Evolutionary conservation across 2,888 invertebrate genomes (phyloP).

Genomic region (Microctonus hyperodae): DNA sequence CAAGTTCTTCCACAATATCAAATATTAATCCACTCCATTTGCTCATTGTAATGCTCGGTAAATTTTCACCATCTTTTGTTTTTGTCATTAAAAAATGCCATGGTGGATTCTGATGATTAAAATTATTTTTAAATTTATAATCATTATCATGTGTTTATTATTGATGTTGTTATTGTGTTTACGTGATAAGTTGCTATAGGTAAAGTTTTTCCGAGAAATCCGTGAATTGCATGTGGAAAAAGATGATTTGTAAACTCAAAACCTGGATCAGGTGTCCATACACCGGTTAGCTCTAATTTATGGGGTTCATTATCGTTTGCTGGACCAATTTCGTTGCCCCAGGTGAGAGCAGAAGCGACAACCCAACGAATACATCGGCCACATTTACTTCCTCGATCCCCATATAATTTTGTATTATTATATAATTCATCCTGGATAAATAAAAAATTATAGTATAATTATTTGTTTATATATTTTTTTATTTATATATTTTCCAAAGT

Average conservation of each 20-base stretch:
- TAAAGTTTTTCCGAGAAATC: constrained; percentile 77
- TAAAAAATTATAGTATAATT: not conserved
- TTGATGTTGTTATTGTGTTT: constrained; percentile 55
- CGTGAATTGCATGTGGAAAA: constrained; percentile 82
- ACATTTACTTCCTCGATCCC: constrained; percentile 33
- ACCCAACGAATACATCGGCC: constrained; percentile 63
- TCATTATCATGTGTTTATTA: no score
- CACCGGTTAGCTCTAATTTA: constrained; percentile 69
- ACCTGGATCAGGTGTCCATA: constrained; percentile 78
- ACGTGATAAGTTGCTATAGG: constrained; percentile 82
- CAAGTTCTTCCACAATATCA: constrained; percentile 79
- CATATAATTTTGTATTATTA: constrained; percentile 15
- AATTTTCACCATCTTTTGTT: constrained; percentile 67
- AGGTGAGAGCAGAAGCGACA: constrained; percentile 66
- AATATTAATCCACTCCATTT: constrained; percentile 78
- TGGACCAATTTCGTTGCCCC: constrained; percentile 66
- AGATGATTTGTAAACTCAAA: constrained; percentile 72
- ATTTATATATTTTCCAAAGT: no score
- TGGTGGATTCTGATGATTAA: constrained; percentile 79
- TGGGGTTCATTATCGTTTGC: constrained; percentile 45
- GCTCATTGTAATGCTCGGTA: not conserved
- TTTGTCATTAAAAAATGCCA: constrained; percentile 77
- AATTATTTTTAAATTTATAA: not conserved
- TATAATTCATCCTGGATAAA: constrained; percentile 34
- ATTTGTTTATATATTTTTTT: no score